Conservation (phyloP, 2,113 vertebrate species). For the Bos taurus region ARS-UCD2.0 NC_037335.1:76507501-76508000, state of each 20-base stretch:
- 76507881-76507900: background rate
- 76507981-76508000: background rate
- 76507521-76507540: background rate
- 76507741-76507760: background rate
- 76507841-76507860: background rate
- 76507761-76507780: background rate
- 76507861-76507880: background rate
- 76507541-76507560: background rate
- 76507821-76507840: background rate
- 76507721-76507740: background rate
- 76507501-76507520: background rate
- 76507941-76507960: background rate
- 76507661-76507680: background rate
- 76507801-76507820: background rate
- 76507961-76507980: background rate
- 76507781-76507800: background rate
- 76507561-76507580: background rate
- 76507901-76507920: background rate
- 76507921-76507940: background rate
- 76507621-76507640: background rate
- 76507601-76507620: background rate
- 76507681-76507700: background rate
- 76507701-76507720: background rate
- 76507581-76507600: background rate
- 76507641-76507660: background rate